A percentile compares a stretch with the other conserved stretches of the same genome.
Conservation (phyloP, 2,888 invertebrate genomes). For the Stenoptilia bipunctidactyla region DNA sequence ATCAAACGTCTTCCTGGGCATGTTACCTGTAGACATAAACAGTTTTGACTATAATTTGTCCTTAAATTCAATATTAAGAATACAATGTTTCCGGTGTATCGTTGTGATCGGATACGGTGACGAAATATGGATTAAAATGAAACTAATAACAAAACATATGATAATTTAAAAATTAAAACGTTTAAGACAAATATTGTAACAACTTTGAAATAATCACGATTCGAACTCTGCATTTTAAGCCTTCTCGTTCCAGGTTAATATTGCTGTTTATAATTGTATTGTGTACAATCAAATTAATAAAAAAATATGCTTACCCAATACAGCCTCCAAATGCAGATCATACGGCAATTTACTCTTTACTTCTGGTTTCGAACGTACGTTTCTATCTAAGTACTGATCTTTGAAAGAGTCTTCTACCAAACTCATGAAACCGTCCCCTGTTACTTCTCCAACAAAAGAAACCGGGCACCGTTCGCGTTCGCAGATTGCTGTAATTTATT, state of each 20-base stretch:
- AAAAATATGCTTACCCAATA: constrained; percentile 74
- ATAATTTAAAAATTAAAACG: too few relatives aligned
- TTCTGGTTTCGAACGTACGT: constrained; percentile 48
- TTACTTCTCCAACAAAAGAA: constrained; percentile 92
- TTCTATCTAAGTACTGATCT: constrained; percentile 35
- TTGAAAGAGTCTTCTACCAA: constrained; percentile 74
- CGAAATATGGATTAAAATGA: too few relatives aligned
- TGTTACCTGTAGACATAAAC: constrained; percentile 61
- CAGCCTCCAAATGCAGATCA: constrained; percentile 88
- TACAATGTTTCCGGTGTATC: too few relatives aligned
- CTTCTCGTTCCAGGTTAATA: too few relatives aligned
- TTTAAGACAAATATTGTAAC: too few relatives aligned
- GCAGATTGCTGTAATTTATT: constrained; percentile 79
- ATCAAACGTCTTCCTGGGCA: constrained; percentile 73
- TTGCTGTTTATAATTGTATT: too few relatives aligned
- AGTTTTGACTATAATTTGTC: too few relatives aligned
- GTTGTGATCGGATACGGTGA: too few relatives aligned
- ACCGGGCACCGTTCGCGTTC: constrained; percentile 92
- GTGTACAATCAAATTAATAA: not conserved
- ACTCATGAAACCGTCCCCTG: constrained; percentile 84
- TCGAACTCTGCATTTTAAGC: too few relatives aligned
- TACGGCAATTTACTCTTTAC: constrained; percentile 76
- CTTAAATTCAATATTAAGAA: too few relatives aligned
- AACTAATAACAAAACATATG: too few relatives aligned
- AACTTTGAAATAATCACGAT: too few relatives aligned